phyloP scores from a whole-genome alignment of 2,888 invertebrate genomes.

The Phortica magna region DNA sequence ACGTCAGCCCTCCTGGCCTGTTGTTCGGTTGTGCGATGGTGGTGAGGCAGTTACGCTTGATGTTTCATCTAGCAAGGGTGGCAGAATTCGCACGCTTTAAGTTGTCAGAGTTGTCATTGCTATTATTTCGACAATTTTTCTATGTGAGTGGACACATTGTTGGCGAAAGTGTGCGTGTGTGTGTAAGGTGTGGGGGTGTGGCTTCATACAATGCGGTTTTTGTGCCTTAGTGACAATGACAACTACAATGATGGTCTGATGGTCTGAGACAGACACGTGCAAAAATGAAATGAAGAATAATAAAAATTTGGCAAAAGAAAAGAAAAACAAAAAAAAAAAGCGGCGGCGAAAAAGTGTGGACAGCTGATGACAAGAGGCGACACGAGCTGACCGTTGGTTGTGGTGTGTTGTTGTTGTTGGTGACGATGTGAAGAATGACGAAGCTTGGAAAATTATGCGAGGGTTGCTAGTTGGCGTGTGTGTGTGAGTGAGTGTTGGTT shows the following conservation, averaged over 20 bases:
- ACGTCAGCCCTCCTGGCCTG: background rate
- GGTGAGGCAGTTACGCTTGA: no score
- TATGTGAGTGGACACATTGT: slow-evolving; percentile 22
- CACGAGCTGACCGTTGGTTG: background rate
- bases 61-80: background rate
- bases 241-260: background rate
- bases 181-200: background rate
- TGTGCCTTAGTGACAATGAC: background rate
- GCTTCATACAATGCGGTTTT: background rate
- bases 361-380: slow-evolving; percentile 24
- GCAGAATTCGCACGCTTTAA: background rate
- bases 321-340: no score
- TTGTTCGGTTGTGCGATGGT: no score
- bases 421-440: background rate
- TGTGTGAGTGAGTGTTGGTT: background rate
- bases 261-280: slow-evolving; percentile 21
- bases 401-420: background rate
- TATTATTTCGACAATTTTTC: slow-evolving; percentile 9
- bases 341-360: slow-evolving; percentile 36
- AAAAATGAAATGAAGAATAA: background rate
- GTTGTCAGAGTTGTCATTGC: background rate
- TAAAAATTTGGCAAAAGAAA: background rate
- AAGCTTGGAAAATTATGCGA: background rate
- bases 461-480: background rate
- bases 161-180: background rate